A percentile compares a stretch with the other conserved stretches of the same genome.
phyloP scores from a whole-genome alignment of 2,797 vertebrate species.

The Anolis apletophallus region DNA sequence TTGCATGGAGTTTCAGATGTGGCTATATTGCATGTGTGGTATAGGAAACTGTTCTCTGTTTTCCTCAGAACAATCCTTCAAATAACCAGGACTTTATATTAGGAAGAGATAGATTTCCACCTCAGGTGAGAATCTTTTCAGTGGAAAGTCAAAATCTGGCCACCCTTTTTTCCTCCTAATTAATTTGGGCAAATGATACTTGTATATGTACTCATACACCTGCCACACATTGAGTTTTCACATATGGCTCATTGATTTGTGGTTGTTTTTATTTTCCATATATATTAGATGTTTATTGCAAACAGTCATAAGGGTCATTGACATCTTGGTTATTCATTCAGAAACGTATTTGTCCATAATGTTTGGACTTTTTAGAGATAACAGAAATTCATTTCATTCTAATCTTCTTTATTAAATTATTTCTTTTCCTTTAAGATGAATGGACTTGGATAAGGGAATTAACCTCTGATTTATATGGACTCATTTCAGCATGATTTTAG shows the following conservation, averaged over 20 bases:
- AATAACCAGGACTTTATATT: background rate
- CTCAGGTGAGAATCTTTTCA: background rate
- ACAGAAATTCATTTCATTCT: background rate
- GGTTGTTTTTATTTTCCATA: conserved; percentile 34
- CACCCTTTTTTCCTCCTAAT: background rate
- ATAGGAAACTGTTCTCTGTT: background rate
- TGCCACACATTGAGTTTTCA: conserved; percentile 5
- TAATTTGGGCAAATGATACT: conserved; percentile 1
- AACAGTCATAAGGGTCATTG: too few relatives aligned
- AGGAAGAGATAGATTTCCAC: background rate
- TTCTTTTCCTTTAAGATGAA: background rate
- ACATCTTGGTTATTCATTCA: conserved; percentile 40
- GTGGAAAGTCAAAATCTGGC: background rate
- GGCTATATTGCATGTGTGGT: background rate
- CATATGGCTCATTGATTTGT: conserved; percentile 20
- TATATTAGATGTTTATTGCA: conserved; percentile 39
- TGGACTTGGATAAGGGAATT: too few relatives aligned
- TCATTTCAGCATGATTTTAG: too few relatives aligned
- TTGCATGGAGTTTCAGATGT: background rate
- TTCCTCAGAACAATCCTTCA: background rate
- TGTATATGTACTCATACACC: conserved; percentile 33
- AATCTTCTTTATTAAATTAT: background rate
- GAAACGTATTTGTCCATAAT: background rate
- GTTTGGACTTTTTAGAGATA: background rate
- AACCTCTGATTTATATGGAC: too few relatives aligned